Percentiles rank a stretch among this genome's conserved stretches.
These are phyloP conservation scores for Embidobia sp. DNA, from an alignment of 2,888 invertebrate genomes.

Conservation along the genomic window DNA sequence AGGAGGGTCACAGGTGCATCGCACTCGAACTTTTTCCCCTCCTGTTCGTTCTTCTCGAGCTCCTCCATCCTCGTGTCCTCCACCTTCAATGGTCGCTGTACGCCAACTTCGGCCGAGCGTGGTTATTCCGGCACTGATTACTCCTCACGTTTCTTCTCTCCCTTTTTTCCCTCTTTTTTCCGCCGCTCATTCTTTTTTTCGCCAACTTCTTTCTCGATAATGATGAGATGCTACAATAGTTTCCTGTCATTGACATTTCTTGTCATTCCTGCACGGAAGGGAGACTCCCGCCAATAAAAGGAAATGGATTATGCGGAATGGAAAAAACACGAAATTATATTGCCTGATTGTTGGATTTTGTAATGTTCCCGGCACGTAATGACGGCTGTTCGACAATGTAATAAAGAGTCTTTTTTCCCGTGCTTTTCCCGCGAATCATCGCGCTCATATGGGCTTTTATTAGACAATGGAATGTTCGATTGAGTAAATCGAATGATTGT, in stretches of 20 bases:
- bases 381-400: constrained; percentile 16
- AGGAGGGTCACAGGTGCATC: constrained; percentile 75
- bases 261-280: constrained; percentile 47
- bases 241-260: constrained; percentile 64
- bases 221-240: constrained; percentile 57
- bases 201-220: constrained; percentile 53
- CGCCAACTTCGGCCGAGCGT: constrained; percentile 39
- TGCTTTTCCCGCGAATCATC: not conserved
- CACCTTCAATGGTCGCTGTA: constrained; percentile 45
- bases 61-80: constrained; percentile 48
- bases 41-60: constrained; percentile 49
- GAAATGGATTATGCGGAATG: constrained; percentile 37
- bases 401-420: constrained; percentile 10
- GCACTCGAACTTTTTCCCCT: constrained; percentile 73
- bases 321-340: constrained; percentile 38
- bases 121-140: constrained; percentile 49
- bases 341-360: constrained; percentile 33
- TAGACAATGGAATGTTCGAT: too few relatives aligned
- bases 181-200: constrained; percentile 20
- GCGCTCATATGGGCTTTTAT: too few relatives aligned
- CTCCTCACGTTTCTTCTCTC: constrained; percentile 16
- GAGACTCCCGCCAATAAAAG: constrained; percentile 25
- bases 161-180: not conserved
- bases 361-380: constrained; percentile 20
- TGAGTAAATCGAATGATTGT: too few relatives aligned